These are phyloP conservation scores for Malacosoma neustria DNA, from an alignment of 2,888 invertebrate species.

Conservation along the genomic window DNA sequence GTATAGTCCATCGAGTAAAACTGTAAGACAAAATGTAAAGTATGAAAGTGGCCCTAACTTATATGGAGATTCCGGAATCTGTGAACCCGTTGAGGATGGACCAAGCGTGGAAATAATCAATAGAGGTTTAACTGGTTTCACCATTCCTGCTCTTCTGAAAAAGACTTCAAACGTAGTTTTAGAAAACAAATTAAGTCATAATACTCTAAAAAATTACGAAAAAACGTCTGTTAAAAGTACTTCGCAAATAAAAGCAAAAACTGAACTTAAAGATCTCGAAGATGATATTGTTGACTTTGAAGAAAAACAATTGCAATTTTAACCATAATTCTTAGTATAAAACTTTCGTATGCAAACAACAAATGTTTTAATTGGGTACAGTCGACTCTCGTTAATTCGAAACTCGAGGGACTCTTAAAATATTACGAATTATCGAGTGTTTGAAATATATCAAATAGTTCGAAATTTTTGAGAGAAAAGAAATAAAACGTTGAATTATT, in stretches of 20 bases:
- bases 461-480: no score
- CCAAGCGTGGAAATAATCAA: conserved; percentile 56
- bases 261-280: conserved; percentile 20
- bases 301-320: no score
- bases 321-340: no score
- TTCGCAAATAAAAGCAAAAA: conserved; percentile 8
- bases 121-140: conserved; percentile 55
- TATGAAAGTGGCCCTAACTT: conserved; percentile 24
- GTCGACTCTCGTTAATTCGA: no score
- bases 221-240: not conserved
- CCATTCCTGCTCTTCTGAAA: conserved; percentile 39
- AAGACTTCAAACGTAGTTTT: conserved; percentile 19
- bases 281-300: conserved; percentile 26
- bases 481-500: no score
- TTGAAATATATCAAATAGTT: no score
- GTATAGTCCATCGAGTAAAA: conserved; percentile 36
- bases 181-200: conserved; percentile 16
- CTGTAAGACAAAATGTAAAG: conserved; percentile 33
- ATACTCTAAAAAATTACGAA: conserved; percentile 4
- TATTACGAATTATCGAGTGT: no score
- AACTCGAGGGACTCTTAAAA: no score
- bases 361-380: no score
- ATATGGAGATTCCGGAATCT: conserved; percentile 33
- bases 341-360: no score
- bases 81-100: conserved; percentile 35